phyloP scores from a whole-genome alignment of 2,113 vertebrate genomes.

The Microcebus tavaratra region DNA sequence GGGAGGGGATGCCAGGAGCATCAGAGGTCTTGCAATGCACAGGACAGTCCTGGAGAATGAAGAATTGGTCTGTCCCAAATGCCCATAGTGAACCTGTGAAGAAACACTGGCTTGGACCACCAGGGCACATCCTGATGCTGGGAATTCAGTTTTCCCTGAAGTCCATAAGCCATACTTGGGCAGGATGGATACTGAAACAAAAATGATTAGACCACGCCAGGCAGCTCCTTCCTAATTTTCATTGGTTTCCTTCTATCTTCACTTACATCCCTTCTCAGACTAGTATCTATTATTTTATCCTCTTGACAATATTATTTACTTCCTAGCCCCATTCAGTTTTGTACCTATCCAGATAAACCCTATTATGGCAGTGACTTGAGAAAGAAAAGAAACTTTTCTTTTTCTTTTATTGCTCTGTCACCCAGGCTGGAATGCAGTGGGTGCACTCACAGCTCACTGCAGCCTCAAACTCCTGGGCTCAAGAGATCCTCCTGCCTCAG shows the following conservation, averaged over 20 bases:
- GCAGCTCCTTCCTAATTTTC: not conserved
- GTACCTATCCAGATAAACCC: not conserved
- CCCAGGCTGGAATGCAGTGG: not conserved
- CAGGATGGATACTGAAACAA: not conserved
- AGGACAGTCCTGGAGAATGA: not conserved
- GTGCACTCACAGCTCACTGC: not conserved
- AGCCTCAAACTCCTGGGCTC: not conserved
- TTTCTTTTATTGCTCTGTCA: not conserved
- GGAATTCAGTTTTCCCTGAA: not conserved
- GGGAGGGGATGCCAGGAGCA: not conserved
- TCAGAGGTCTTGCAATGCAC: not conserved
- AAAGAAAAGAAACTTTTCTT: not conserved
- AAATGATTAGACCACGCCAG: not conserved
- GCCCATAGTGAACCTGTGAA: not conserved
- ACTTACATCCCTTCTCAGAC: not conserved
- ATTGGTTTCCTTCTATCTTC: slow-evolving; percentile 1
- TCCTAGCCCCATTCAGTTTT: not conserved
- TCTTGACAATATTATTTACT: not conserved
- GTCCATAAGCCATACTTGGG: not conserved
- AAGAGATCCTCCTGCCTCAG: not conserved
- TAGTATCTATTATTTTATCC: not conserved
- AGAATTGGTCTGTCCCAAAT: not conserved
- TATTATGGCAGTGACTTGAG: not conserved
- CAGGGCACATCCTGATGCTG: not conserved
- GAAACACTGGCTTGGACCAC: not conserved